Conservation (phyloP, 1,140 invertebrate genomes). For the Pogonomyrmex barbatus region DNA sequence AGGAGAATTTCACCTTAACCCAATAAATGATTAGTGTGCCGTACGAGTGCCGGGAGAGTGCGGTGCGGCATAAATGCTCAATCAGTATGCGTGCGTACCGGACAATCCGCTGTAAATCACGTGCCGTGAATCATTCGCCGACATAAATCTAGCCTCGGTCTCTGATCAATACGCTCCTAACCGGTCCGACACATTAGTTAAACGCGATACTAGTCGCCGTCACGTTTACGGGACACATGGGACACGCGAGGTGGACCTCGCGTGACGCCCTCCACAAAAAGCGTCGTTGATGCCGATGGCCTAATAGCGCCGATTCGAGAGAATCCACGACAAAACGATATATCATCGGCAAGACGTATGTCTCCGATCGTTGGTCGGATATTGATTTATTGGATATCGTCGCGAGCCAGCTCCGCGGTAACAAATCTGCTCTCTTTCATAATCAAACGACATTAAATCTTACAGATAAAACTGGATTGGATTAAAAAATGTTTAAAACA, state of each 20-base stretch:
- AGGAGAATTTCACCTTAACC: constrained; percentile 76
- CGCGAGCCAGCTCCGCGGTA: constrained; percentile 27
- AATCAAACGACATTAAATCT: constrained; percentile 3
- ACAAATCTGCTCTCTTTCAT: constrained; percentile 53
- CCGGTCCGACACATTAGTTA: constrained; percentile 72
- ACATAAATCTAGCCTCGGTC: constrained; percentile 75
- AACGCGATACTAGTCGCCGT: constrained; percentile 58
- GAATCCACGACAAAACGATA: constrained; percentile 58
- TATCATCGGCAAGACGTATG: constrained; percentile 55
- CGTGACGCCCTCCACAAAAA: constrained; percentile 65
- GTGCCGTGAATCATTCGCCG: constrained; percentile 77
- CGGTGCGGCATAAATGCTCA: constrained; percentile 74
- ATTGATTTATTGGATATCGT: constrained; percentile 58
- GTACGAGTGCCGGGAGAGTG: constrained; percentile 44
- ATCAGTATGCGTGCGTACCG: constrained; percentile 73
- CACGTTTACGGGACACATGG: constrained; percentile 66
- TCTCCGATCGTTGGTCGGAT: constrained; percentile 44
- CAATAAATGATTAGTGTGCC: constrained; percentile 73
- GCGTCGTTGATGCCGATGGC: constrained; percentile 57
- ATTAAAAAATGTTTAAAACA: no score
- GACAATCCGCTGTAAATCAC: constrained; percentile 80
- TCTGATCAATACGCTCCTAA: constrained; percentile 66
- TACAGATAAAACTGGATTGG: background rate
- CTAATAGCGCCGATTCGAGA: constrained; percentile 72
- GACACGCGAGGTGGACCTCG: constrained; percentile 24